Base-by-base conservation (phyloP, 1,140 invertebrate genomes). In the Saccostrea echinata region DNA sequence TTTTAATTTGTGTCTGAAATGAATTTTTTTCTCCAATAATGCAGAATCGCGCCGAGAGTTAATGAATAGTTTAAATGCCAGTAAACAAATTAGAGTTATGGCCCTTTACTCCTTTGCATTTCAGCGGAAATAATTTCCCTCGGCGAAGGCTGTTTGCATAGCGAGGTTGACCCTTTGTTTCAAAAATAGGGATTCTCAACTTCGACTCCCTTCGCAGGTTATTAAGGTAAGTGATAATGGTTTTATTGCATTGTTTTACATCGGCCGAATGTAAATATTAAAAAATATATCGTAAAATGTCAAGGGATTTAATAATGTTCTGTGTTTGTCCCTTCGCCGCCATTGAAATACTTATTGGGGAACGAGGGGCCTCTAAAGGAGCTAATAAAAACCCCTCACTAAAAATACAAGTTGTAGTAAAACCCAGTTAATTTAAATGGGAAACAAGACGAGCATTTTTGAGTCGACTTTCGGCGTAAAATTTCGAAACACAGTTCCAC, bases 111-210 rank as follows among this genome's bases (percentile, higher is more conserved):
- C 24, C 30, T 33, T 76, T 61, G 55, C 55, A 61, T 76, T 24
- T 76, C 68, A 76, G 68, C 68, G 68, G 68, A 76, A 76, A 76
- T 76, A 76, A 76, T 76, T 76, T 33, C 68, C 68, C 68, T n/a
- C 16, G 13, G 27, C 68, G 68, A 24, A 30, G 27, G 12, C 12
- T 30, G 24, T 27, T 76, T 33, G 68, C 68, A 13, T 30, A 27
- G 68, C 27, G 68, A 76, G 68, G 68, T 76, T 33, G 68, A 76
- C 68, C 68, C 68, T 76, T 76, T 76, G 68, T 76, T 76, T 27
- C 24, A 76, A 76, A 21, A 61, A 11, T 16, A 18, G 30, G 68
- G 16, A 16, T 33, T 30, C 33, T 12, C 13, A 16, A 76, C 16
- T 76, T 27, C 21, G 13, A 33, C 27, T 76, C 27, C 27, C 12